Evolutionary conservation across 2,797 vertebrate genomes (phyloP), one percentile per base, ranked within the genome.

Genomic region (Semaprochilodus insignis): DNA sequence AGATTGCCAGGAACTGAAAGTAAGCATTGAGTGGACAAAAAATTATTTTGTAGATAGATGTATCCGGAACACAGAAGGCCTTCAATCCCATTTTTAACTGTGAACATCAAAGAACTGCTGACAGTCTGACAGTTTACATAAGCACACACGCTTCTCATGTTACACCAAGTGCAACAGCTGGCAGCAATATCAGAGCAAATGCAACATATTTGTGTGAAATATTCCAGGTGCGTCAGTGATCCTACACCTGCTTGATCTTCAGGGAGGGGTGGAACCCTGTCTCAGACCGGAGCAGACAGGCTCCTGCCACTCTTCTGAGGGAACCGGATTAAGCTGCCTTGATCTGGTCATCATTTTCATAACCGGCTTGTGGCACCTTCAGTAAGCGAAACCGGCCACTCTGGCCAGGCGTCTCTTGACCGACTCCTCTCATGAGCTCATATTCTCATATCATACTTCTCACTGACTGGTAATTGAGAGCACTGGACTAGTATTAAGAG

Each of bases 271-370:
- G 40, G 23, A 71, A 60, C n/a, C 40, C n/a, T n/a, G 48, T 7
- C 17, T 34, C 71, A 73, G n/a, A 71, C 78, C 27, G 40, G 73
- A 80, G 31, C 55, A 40, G 66, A 80, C 82, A 70, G 65, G 71
- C 16, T 77, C 65, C 52, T 70, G 36, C 34, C 11, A 52, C 57
- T 52, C 21, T 23, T 72, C 34, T 54, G 55, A 14, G 62, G 17
- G 17, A 83, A 71, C 81, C 70, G 59, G 77, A 74, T 79, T 62
- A 54, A 77, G 82, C 86, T 77, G 77, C 77, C 40, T 66, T 69
- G 34, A 83, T 82, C 79, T 69, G 73, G 84, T 76, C 54, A n/a
- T 70, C 31, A 13, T 65, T 63, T 76, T 60, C 52, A 25, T 36
- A 62, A 71, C 27, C 27, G n/a, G 67, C 34, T 63, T 80, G 44